Percentiles rank a stretch among this genome's conserved stretches.
phyloP scores from a whole-genome alignment of 2,113 vertebrate species.

The Melospiza melodia region DNA sequence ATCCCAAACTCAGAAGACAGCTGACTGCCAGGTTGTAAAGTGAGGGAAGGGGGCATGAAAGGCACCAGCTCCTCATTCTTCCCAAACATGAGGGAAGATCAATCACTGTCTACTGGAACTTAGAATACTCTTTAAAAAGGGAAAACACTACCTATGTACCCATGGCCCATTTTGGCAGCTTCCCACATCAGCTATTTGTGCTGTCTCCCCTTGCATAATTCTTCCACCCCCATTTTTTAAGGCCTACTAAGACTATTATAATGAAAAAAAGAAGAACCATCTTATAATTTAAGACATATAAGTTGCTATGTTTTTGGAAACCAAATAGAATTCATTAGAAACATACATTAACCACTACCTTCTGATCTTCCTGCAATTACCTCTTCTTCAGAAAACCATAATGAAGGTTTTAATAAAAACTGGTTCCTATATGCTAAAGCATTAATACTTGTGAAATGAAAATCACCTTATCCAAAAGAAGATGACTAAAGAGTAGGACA shows the following conservation, averaged over 20 bases:
- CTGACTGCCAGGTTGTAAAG: background rate
- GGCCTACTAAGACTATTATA: background rate
- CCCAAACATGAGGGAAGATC: background rate
- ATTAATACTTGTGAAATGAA: constrained; percentile 26
- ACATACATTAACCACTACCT: background rate
- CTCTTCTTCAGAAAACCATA: constrained; percentile 13
- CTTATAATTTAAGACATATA: background rate
- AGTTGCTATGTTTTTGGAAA: constrained; percentile 25
- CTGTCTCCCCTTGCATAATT: background rate
- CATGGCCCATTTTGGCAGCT: background rate
- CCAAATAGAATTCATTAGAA: constrained; percentile 16
- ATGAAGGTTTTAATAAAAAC: background rate
- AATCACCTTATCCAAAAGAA: constrained; percentile 8
- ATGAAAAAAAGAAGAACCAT: background rate
- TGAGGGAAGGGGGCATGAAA: background rate
- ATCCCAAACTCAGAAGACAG: background rate
- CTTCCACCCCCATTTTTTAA: background rate
- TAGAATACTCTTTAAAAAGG: background rate
- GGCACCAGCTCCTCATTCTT: background rate
- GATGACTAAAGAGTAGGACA: background rate
- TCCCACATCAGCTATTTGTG: background rate
- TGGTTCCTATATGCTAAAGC: background rate
- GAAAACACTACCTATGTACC: background rate
- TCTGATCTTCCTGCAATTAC: constrained; percentile 30
- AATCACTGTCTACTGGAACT: background rate